Evolutionary conservation across 2,888 invertebrate species (phyloP).

Genomic region (Papilio elwesi): DNA sequence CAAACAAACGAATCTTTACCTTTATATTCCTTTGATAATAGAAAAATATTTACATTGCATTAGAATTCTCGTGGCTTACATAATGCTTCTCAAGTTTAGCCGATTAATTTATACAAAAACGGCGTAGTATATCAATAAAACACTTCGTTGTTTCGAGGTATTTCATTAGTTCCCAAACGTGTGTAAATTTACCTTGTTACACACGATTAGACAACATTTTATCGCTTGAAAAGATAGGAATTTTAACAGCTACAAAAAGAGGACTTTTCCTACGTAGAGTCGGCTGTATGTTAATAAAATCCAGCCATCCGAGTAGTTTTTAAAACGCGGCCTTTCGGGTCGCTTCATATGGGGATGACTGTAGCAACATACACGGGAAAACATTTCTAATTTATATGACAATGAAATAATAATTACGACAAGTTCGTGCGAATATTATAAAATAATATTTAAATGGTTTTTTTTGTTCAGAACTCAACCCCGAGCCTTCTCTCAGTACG

Average conservation of each 20-base stretch:
- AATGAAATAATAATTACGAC: background rate
- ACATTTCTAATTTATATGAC: conserved; percentile 8
- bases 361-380: background rate
- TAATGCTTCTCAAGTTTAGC: too few relatives aligned
- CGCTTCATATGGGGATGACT: background rate
- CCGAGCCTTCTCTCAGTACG: conserved; percentile 65
- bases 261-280: conserved; percentile 18
- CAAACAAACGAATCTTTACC: too few relatives aligned
- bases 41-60: too few relatives aligned
- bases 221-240: background rate
- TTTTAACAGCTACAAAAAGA: background rate
- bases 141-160: background rate
- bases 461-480: conserved; percentile 67
- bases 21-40: too few relatives aligned
- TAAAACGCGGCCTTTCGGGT: conserved; percentile 25
- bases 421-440: background rate
- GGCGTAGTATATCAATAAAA: too few relatives aligned
- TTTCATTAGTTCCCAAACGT: background rate
- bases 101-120: too few relatives aligned
- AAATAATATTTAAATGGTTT: background rate
- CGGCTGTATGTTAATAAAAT: conserved; percentile 18
- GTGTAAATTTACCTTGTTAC: background rate
- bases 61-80: too few relatives aligned
- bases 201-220: background rate
- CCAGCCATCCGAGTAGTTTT: conserved; percentile 12